Evolutionary conservation across 2,797 vertebrate genomes (phyloP).

Genomic region (Anolis apletophallus): DNA sequence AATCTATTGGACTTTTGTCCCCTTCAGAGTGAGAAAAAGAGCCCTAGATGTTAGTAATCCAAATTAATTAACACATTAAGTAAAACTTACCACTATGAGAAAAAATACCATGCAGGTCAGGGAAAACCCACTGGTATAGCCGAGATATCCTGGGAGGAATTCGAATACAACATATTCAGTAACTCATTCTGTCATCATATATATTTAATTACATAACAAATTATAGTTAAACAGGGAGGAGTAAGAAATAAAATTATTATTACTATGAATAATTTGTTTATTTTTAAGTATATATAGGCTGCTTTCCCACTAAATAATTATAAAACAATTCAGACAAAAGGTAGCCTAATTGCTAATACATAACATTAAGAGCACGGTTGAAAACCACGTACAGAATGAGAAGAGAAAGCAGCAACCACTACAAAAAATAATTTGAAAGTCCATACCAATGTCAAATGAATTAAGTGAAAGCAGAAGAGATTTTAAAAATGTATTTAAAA

Average conservation of each 20-base stretch:
- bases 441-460: neutral
- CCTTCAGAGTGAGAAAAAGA: neutral
- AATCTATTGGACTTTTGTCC: neutral
- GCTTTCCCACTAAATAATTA: neutral
- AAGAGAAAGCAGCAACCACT: neutral
- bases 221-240: neutral
- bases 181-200: constrained; percentile 32
- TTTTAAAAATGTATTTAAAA: neutral
- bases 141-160: constrained; percentile 88
- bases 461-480: neutral
- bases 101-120: constrained; percentile 97
- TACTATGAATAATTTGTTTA: constrained; percentile 11
- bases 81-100: constrained; percentile 90
- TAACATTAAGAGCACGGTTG: neutral
- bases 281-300: neutral
- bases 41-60: neutral
- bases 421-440: neutral
- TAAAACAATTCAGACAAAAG: neutral
- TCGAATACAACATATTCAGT: constrained; percentile 33
- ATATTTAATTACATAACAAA: constrained; percentile 16
- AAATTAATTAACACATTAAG: constrained; percentile 41
- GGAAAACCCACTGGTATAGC: constrained; percentile 97
- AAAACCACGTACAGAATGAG: neutral
- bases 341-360: neutral
- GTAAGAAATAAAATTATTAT: neutral